phyloP scores from a whole-genome alignment of 2,113 vertebrate genomes.

The Anarhynchus alexandrinus region DNA sequence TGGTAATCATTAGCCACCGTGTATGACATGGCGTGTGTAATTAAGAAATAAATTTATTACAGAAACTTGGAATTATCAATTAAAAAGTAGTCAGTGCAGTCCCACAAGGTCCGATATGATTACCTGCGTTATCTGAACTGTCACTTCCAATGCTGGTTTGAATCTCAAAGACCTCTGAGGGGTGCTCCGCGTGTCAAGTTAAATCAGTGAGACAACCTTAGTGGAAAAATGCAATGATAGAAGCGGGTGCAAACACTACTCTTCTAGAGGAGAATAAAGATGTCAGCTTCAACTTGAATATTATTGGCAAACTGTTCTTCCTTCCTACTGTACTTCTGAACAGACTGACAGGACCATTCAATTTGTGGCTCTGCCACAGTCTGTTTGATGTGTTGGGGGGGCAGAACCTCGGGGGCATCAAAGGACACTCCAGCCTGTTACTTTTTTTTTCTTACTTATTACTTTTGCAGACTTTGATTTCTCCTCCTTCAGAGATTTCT shows the following conservation, averaged over 20 bases:
- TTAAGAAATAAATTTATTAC: conserved; percentile 87
- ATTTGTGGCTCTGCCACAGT: background rate
- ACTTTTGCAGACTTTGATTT: background rate
- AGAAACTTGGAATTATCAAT: conserved; percentile 85
- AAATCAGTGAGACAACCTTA: conserved; percentile 74
- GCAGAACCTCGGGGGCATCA: background rate
- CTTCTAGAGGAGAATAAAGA: conserved; percentile 10
- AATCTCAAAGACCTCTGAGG: conserved; percentile 78
- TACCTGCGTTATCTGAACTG: conserved; percentile 85
- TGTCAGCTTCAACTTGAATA: background rate
- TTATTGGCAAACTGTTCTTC: background rate
- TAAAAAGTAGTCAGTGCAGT: conserved; percentile 77
- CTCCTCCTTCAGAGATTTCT: background rate
- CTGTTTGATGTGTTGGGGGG: background rate
- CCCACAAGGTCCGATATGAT: conserved; percentile 80
- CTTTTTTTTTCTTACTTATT: background rate
- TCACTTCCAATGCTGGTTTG: conserved; percentile 82
- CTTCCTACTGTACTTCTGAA: background rate
- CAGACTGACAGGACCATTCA: background rate
- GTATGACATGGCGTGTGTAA: conserved; percentile 73
- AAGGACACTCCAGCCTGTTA: background rate
- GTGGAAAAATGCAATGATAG: conserved; percentile 45
- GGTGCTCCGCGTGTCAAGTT: conserved; percentile 78
- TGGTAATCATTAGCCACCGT: conserved; percentile 72
- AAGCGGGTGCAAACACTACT: conserved; percentile 37